Percentiles rank a stretch among this genome's conserved stretches.
Conservation (phyloP, 2,113 vertebrate genomes). For the Corythornis vintsioides region DNA sequence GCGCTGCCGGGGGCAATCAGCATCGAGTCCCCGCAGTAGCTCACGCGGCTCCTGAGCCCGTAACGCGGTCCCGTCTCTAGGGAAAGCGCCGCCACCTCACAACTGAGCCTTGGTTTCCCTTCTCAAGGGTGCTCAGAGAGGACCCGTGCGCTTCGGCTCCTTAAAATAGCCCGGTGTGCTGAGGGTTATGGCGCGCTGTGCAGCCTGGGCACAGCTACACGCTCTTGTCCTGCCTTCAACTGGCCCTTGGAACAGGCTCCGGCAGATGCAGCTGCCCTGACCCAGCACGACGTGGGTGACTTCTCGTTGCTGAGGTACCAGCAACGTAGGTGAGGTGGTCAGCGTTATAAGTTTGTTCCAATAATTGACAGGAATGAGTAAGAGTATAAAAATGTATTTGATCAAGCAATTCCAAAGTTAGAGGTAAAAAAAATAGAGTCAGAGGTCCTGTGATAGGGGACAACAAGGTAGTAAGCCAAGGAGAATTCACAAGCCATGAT, state of each 20-base stretch:
- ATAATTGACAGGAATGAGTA: too few species aligned
- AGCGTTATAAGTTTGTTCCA: too few species aligned
- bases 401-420: too few species aligned
- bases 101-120: not conserved
- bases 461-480: too few species aligned
- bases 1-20: too few species aligned
- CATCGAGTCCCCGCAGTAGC: not conserved
- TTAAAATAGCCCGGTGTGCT: too few species aligned
- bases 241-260: accelerated
- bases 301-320: not conserved
- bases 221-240: accelerated
- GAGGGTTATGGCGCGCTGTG: accelerated
- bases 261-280: accelerated
- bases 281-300: accelerated
- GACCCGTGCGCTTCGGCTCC: not conserved
- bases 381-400: too few species aligned
- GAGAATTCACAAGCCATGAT: too few species aligned
- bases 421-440: too few species aligned
- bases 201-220: accelerated
- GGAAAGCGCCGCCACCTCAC: not conserved
- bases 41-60: accelerated
- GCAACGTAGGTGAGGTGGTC: too few species aligned
- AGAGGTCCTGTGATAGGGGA: too few species aligned
- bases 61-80: not conserved
- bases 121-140: not conserved